phyloP scores from a whole-genome alignment of 2,888 invertebrate genomes.

The Antitype chi region DNA sequence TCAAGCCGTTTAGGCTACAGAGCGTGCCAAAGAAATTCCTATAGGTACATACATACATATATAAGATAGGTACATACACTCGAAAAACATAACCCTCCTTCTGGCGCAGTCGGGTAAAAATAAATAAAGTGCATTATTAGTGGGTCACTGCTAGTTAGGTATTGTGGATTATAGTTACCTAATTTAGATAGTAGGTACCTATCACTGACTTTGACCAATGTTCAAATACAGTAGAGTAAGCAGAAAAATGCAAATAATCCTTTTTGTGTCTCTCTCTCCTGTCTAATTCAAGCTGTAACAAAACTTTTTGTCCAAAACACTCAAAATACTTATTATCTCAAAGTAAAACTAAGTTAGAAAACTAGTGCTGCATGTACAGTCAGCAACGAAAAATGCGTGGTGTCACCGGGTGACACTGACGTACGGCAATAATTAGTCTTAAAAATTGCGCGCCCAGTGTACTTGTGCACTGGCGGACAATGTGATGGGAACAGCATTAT shows the following conservation, averaged over 20 bases:
- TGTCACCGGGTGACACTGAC: conserved; percentile 80
- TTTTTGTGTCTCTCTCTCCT: background rate
- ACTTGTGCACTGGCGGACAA: conserved; percentile 72
- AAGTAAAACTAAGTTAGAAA: conserved; percentile 25
- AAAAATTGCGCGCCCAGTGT: conserved; percentile 82
- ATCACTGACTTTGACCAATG: too few relatives aligned
- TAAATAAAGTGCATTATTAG: too few relatives aligned
- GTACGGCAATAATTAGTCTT: conserved; percentile 84
- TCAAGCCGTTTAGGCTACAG: too few relatives aligned
- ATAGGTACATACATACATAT: too few relatives aligned
- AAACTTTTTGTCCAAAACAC: conserved; percentile 26
- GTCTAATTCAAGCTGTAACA: conserved; percentile 2
- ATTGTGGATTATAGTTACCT: background rate
- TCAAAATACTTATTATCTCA: conserved; percentile 22
- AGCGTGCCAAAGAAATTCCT: too few relatives aligned
- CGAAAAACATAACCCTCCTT: too few relatives aligned
- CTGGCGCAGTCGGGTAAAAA: too few relatives aligned
- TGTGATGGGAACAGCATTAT: conserved; percentile 11
- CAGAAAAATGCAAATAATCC: background rate
- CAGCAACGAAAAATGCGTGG: conserved; percentile 75
- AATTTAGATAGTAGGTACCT: too few relatives aligned
- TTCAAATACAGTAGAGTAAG: background rate
- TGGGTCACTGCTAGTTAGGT: background rate
- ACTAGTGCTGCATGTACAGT: conserved; percentile 49
- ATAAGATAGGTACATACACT: too few relatives aligned